A percentile compares a stretch with the other conserved stretches of the same genome.
phyloP scores from a whole-genome alignment of 2,113 vertebrate species.

The Epinephelus moara region DNA sequence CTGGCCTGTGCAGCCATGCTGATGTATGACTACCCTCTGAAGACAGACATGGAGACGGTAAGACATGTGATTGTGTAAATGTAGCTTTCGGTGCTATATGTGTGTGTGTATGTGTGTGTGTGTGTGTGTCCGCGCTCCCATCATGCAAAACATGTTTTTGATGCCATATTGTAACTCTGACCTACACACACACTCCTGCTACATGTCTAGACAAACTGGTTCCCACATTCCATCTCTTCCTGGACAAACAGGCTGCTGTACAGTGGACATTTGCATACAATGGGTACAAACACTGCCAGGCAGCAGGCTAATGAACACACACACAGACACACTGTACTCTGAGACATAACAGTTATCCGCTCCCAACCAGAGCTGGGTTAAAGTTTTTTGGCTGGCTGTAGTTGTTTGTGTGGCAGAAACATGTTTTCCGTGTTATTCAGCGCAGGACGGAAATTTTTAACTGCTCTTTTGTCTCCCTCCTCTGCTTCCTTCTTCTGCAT shows the following conservation, averaged over 20 bases:
- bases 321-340: conserved; percentile 39
- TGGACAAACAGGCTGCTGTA: conserved; percentile 76
- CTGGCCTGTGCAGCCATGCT: conserved; percentile 90
- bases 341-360: conserved; percentile 47
- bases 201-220: conserved; percentile 79
- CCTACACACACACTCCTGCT: conserved; percentile 38
- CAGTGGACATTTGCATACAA: conserved; percentile 82
- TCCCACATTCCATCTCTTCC: conserved; percentile 81
- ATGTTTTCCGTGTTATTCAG: conserved; percentile 65
- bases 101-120: neutral
- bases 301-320: conserved; percentile 60
- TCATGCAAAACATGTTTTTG: conserved; percentile 66
- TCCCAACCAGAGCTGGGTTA: conserved; percentile 40
- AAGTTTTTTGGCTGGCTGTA: conserved; percentile 49
- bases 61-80: conserved; percentile 38
- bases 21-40: conserved; percentile 96
- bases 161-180: conserved; percentile 40
- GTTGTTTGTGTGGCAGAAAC: conserved; percentile 67
- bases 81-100: neutral
- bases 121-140: neutral
- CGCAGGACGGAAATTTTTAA: conserved; percentile 57
- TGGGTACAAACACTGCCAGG: conserved; percentile 55
- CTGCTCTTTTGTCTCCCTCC: conserved; percentile 60
- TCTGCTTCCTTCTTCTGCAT: conserved; percentile 59
- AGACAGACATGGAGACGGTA: conserved; percentile 96